Base-by-base conservation (phyloP, 2,113 vertebrate genomes). In the Psettodes erumei region DNA sequence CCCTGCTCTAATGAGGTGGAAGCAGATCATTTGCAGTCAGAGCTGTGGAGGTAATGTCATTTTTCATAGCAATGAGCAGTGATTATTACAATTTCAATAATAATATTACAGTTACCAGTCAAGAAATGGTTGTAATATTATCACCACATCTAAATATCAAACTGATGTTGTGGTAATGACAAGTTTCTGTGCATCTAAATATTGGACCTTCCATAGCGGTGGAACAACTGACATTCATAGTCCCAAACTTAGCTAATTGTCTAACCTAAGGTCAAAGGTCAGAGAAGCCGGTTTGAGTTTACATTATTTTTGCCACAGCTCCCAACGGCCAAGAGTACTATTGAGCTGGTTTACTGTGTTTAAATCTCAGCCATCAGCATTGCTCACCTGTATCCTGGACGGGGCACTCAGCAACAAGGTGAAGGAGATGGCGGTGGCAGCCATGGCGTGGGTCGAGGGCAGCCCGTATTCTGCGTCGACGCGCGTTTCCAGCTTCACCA, bases 361-460 rank as follows among this genome's bases (percentile, higher is more conserved):
- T 37, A 15, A 19, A 55, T 64, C 12, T 1, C 21, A 21, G 19
- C 33, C 5, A 0, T n/a, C 16, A 4, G 33, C 21, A 8, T 21
- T 1, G 25, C 76, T 87, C 64, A 99, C 98, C 96, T 98, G 93
- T 66, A 98, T 93, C 51, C 94, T 94, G 71, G 95, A 89, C 8
- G 61, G 55, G 3, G 97, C 96, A 0, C 96, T 96, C 15, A 95
- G 81, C 15, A 98, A 85, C 5, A 98, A 88, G 0, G 96, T 97
- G 88, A 98, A 99, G 73, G 95, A 96, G 67, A 99, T 97, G 81
- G 95, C 88, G 0, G 95, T 98, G 48, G 97, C 95, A 0, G 96
- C 96, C 96, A 99, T 99, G 89, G 97, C 96, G 0, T 99, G 98
- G 21, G 98, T 99, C 60, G 98, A 99, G 0, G 98, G 98, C 90